A percentile compares a stretch with the other conserved stretches of the same genome.
Conservation (phyloP, 2,113 vertebrate species). For the Potamarius usumacintae region DNA sequence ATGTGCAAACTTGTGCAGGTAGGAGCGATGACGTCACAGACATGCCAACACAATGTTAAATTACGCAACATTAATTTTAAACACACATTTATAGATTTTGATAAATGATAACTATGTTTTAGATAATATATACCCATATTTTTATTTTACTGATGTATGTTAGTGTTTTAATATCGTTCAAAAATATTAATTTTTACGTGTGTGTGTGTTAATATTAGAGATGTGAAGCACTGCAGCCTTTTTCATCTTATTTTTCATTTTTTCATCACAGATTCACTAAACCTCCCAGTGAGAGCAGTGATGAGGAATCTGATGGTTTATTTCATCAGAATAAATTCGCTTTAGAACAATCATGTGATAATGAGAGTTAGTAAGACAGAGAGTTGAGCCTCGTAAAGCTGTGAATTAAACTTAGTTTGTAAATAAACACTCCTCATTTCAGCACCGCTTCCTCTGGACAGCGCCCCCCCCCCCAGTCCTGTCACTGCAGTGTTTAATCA, state of each 20-base stretch:
- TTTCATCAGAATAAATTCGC: background rate
- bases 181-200: background rate
- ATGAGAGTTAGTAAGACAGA: background rate
- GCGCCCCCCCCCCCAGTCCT: background rate
- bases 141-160: background rate
- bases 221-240: background rate
- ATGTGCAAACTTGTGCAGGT: background rate
- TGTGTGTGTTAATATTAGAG: background rate
- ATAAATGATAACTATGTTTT: background rate
- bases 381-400: background rate
- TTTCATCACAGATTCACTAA: too few species aligned
- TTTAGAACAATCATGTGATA: background rate
- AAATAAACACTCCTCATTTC: background rate
- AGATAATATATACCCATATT: background rate
- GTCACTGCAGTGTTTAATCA: background rate
- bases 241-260: background rate
- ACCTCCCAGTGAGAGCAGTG: too few species aligned
- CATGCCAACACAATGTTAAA: background rate
- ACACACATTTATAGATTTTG: background rate
- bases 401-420: background rate
- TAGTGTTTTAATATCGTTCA: background rate
- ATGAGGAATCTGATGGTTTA: background rate
- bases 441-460: constrained; percentile 27
- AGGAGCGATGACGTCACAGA: background rate
- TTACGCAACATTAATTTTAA: background rate